These are phyloP conservation scores for Melanotaenia boesemani DNA, from an alignment of 2,797 vertebrate species.

Conservation along the genomic window DNA sequence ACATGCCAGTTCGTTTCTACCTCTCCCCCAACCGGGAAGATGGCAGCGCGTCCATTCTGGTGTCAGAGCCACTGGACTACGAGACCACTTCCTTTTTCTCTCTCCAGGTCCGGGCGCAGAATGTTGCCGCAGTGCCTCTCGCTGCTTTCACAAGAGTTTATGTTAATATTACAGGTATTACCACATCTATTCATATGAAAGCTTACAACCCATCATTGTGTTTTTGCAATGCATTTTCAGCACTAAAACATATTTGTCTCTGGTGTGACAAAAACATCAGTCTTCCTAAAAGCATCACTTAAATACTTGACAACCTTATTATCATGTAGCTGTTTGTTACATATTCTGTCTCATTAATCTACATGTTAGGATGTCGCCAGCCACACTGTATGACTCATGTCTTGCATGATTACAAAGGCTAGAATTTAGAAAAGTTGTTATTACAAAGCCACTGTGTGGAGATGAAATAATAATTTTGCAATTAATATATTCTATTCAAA, in stretches of 20 bases:
- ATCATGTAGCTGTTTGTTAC: neutral
- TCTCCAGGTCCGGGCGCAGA: slow-evolving; percentile 89
- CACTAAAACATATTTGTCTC: neutral
- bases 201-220: neutral
- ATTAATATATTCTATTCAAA: slow-evolving; percentile 60
- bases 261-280: neutral
- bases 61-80: slow-evolving; percentile 92
- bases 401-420: neutral
- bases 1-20: slow-evolving; percentile 92
- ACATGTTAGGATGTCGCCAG: slow-evolving; percentile 3
- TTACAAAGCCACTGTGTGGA: slow-evolving; percentile 19
- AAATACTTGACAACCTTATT: neutral
- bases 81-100: slow-evolving; percentile 88
- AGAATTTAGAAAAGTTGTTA: slow-evolving; percentile 2
- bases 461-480: slow-evolving; percentile 16
- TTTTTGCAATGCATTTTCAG: slow-evolving; percentile 1
- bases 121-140: slow-evolving; percentile 89
- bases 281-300: neutral
- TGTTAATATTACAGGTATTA: slow-evolving; percentile 89
- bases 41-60: slow-evolving; percentile 89
- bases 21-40: slow-evolving; percentile 91
- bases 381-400: neutral
- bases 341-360: slow-evolving; percentile 13
- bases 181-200: neutral
- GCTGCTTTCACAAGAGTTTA: slow-evolving; percentile 88